Evolutionary conservation across 1,140 invertebrate genomes (phyloP).

Genomic region (Solenopsis fugax): DNA sequence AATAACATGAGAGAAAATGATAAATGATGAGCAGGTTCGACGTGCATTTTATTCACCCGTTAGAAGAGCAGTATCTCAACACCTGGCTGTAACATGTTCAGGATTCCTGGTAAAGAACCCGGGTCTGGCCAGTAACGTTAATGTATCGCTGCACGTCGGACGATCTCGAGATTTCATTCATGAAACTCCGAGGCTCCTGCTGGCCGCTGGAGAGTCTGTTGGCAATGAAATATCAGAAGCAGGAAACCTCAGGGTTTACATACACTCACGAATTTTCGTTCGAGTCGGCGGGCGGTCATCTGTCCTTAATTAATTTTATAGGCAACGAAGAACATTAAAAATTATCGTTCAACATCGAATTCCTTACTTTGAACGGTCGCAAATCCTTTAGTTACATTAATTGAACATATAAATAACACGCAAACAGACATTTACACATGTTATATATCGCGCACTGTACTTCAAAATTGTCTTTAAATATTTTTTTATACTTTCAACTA

Average conservation of each 20-base stretch:
- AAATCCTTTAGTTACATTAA: not conserved
- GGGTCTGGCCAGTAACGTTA: conserved; percentile 59
- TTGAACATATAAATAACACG: conserved; percentile 17
- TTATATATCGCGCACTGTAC: no score
- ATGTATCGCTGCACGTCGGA: conserved; percentile 59
- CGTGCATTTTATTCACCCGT: conserved; percentile 59
- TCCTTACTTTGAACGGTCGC: not conserved
- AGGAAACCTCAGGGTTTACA: conserved; percentile 7
- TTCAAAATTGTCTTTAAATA: conserved; percentile 4
- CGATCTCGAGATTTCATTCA: conserved; percentile 74
- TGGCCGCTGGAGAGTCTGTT: not conserved
- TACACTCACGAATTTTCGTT: conserved; percentile 19
- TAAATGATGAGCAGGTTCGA: not conserved
- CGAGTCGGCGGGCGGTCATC: conserved; percentile 1
- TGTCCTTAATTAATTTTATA: conserved; percentile 42
- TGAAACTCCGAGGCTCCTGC: conserved; percentile 58
- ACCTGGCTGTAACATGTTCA: conserved; percentile 66
- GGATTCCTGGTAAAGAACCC: conserved; percentile 70
- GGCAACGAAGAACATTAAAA: not conserved
- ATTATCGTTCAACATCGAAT: not conserved
- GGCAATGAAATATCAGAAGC: conserved; percentile 57
- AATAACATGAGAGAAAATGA: not conserved
- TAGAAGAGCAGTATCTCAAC: conserved; percentile 64
- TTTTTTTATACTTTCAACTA: not conserved
- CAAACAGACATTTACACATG: not conserved